These are phyloP conservation scores for Drosophila ironensis DNA, from an alignment of 1,140 invertebrate species.

Conservation along the genomic window DNA sequence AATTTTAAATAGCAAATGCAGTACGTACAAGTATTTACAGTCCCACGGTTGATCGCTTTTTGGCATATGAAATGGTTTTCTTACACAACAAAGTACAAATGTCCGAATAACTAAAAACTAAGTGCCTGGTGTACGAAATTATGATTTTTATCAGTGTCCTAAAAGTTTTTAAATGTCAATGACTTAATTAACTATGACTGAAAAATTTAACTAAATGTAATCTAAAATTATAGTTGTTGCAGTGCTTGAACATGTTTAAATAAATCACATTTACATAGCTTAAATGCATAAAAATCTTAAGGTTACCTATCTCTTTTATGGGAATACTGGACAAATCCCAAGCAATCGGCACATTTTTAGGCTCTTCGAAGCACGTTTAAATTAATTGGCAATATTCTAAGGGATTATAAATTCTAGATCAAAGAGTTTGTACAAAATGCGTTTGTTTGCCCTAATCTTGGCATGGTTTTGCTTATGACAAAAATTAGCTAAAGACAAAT, in stretches of 20 bases:
- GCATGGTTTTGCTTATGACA: too few relatives aligned
- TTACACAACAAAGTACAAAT: slow-evolving; percentile 57
- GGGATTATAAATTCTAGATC: neutral
- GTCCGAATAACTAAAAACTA: slow-evolving; percentile 26
- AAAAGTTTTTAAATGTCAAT: neutral
- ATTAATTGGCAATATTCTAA: neutral
- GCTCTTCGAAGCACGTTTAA: slow-evolving; percentile 1
- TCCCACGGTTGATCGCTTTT: slow-evolving; percentile 49
- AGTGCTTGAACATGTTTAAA: too few relatives aligned
- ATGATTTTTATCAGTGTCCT: neutral
- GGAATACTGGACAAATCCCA: neutral
- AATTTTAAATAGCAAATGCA: slow-evolving; percentile 11
- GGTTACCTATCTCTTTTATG: too few relatives aligned
- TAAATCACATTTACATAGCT: neutral
- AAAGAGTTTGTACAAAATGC: slow-evolving; percentile 9
- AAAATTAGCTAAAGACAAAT: neutral
- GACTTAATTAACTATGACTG: slow-evolving; percentile 3
- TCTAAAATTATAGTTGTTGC: neutral
- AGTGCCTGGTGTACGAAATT: slow-evolving; percentile 19
- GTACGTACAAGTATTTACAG: slow-evolving; percentile 44
- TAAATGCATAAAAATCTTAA: too few relatives aligned
- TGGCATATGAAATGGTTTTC: slow-evolving; percentile 44
- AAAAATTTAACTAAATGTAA: neutral
- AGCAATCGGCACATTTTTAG: neutral
- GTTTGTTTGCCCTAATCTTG: neutral